Conservation (phyloP, 2,888 invertebrate genomes). For the Mellilla xanthometata region DNA sequence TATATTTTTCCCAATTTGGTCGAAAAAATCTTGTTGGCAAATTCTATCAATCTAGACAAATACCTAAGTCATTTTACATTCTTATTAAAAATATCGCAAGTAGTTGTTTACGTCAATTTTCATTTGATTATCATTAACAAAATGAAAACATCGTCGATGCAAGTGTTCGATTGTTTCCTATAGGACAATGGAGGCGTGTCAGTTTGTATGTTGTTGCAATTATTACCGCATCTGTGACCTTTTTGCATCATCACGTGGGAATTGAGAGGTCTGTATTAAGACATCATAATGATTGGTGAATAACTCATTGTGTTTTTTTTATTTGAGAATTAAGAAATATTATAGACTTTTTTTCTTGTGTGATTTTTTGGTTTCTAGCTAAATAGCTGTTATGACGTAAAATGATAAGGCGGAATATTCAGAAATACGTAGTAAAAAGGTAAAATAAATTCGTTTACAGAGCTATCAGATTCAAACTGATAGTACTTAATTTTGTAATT, state of each 20-base stretch:
- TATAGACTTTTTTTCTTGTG: too few relatives aligned
- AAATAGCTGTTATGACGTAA: too few relatives aligned
- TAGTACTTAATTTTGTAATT: too few relatives aligned
- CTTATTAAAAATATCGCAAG: neutral
- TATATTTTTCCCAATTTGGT: too few relatives aligned
- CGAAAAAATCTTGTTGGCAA: too few relatives aligned
- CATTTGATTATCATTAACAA: neutral
- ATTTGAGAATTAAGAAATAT: neutral
- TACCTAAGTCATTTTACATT: too few relatives aligned
- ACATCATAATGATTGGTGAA: constrained; percentile 4
- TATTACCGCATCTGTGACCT: constrained; percentile 13
- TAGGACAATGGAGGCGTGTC: constrained; percentile 9
- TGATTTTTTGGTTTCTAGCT: too few relatives aligned
- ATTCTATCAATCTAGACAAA: too few relatives aligned
- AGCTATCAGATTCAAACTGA: too few relatives aligned
- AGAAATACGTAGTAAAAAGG: too few relatives aligned
- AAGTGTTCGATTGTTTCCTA: constrained; percentile 16
- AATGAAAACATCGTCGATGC: constrained; percentile 6
- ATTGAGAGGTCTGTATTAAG: constrained; percentile 9
- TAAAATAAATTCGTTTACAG: too few relatives aligned
- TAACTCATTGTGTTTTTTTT: constrained; percentile 8
- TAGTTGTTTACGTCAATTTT: constrained; percentile 5
- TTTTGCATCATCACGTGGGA: constrained; percentile 17
- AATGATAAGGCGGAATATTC: too few relatives aligned
- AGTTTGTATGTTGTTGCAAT: neutral